A percentile compares a stretch with the other conserved stretches of the same genome.
phyloP scores from a whole-genome alignment of 2,797 vertebrate genomes.

The Oryzias dopingdopingensis region DNA sequence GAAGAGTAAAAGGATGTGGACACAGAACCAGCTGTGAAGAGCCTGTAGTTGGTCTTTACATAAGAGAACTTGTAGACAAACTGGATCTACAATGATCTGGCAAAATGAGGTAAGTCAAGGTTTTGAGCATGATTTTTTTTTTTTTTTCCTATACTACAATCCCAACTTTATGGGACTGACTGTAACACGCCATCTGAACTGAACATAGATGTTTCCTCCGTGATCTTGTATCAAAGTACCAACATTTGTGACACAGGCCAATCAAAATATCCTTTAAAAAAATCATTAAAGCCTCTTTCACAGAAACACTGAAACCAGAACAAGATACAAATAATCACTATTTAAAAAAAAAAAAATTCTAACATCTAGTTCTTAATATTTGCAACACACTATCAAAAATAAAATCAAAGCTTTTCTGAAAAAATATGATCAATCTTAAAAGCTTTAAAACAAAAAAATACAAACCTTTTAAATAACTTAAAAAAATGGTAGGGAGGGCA shows the following conservation, averaged over 20 bases:
- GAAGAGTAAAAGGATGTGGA: slow-evolving; percentile 59
- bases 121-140: slow-evolving; percentile 50
- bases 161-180: slow-evolving; percentile 42
- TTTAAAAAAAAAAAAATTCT: slow-evolving; percentile 34
- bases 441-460: slow-evolving; percentile 46
- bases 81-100: slow-evolving; percentile 58
- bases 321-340: slow-evolving; percentile 39
- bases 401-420: slow-evolving; percentile 70
- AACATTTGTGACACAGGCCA: slow-evolving; percentile 44
- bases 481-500: slow-evolving; percentile 38
- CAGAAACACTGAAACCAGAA: slow-evolving; percentile 47
- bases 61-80: slow-evolving; percentile 47
- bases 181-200: slow-evolving; percentile 57
- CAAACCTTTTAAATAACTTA: slow-evolving; percentile 67
- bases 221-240: slow-evolving; percentile 48
- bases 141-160: slow-evolving; percentile 15
- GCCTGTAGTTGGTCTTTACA: slow-evolving; percentile 54
- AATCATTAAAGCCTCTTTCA: slow-evolving; percentile 58
- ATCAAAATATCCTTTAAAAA: slow-evolving; percentile 32
- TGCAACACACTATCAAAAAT: slow-evolving; percentile 72
- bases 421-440: slow-evolving; percentile 59
- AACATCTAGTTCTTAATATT: slow-evolving; percentile 50
- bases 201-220: slow-evolving; percentile 27
- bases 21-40: slow-evolving; percentile 77
- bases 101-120: slow-evolving; percentile 69